A percentile compares a stretch with the other conserved stretches of the same genome.
These are phyloP conservation scores for Beroe forskalii DNA, from an alignment of 37 sponge, comb jelly and placozoan species.

Conservation along the genomic window DNA sequence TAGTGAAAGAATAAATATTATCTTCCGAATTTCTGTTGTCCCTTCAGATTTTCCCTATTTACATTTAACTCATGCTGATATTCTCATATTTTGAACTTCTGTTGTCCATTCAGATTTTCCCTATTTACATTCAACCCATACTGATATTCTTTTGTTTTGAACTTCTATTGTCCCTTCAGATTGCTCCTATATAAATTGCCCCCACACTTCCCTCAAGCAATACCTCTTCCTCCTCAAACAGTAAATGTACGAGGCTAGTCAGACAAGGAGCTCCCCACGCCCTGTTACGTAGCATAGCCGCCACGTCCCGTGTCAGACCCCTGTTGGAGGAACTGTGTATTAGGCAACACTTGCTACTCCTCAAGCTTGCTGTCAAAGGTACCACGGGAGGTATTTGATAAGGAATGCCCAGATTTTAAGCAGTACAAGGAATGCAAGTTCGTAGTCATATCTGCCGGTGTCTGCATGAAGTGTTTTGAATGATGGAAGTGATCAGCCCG, in stretches of 20 bases:
- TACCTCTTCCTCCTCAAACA: not conserved
- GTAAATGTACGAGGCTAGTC: slow-evolving; percentile 34
- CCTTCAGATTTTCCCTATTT: not conserved
- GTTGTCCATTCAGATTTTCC: not conserved
- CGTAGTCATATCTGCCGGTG: too few relatives aligned
- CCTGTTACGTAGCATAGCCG: slow-evolving; percentile 28
- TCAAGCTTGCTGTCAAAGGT: slow-evolving; percentile 73
- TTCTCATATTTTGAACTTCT: not conserved
- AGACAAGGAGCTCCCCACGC: slow-evolving; percentile 58
- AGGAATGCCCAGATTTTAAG: not conserved
- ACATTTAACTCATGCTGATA: not conserved
- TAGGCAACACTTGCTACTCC: slow-evolving; percentile 66
- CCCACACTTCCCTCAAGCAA: too few relatives aligned
- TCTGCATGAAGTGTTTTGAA: too few relatives aligned
- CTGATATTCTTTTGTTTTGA: not conserved
- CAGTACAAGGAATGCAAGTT: too few relatives aligned
- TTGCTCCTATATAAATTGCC: not conserved
- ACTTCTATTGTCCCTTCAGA: not conserved
- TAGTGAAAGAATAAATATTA: too few relatives aligned
- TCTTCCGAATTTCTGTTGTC: not conserved
- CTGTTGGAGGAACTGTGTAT: slow-evolving; percentile 51
- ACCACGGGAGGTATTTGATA: too few relatives aligned
- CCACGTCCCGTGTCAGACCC: slow-evolving; percentile 48
- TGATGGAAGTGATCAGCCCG: too few relatives aligned
- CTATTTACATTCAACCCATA: not conserved